Evolutionary conservation across 1,140 invertebrate species (phyloP), one percentile per base, ranked within the genome.

Genomic region (Zaprionus capensis): DNA sequence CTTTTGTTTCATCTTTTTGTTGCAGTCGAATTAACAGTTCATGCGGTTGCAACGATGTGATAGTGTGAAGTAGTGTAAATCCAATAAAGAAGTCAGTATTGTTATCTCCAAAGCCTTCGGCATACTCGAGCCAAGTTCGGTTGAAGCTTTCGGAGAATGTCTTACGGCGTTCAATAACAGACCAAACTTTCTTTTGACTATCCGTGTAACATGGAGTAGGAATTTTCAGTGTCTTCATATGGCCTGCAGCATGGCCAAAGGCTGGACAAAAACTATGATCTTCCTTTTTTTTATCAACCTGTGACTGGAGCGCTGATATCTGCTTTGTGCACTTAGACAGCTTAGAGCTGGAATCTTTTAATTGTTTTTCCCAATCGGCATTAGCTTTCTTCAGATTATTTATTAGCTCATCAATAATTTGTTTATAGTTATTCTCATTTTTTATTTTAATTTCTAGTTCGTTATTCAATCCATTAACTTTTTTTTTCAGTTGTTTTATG

Each of bases 161-260:
- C 12, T 49, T 20, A 17, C 69, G 69, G n/a, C 69, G 69, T 26
- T 65, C 15, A 12, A 71, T 26, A 15, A 71, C 28, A 1, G 61
- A 20, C 69, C 69, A 65, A 17, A 28, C 61, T 17, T 41, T 4
- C 4, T 58, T 2, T 1, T 17, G 17, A 12, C 14, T 38, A 14
- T 49, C 61, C 4, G 6, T 22, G 11, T 46, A 49, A 34, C 69
- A 71, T 15, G 69, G 61, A 31, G 57, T 22, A 1, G 46, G 5
- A 24, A 51, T 12, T 20, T 22, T 20, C 12, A 51, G 46, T 14
- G 46, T 24, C 20, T 51, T 51, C 11, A 51, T 24, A 51, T 51
- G 46, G 4, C 46, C 46, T 14, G 46, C 24, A 4, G 11, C 9
- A 20, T 24, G 46, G 11, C 22, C 46, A 24, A 12, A 24, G 20